These are phyloP conservation scores for Parazoanthus swiftii DNA, from an alignment of 92 coral and sea anemone species.

Conservation along the genomic window DNA sequence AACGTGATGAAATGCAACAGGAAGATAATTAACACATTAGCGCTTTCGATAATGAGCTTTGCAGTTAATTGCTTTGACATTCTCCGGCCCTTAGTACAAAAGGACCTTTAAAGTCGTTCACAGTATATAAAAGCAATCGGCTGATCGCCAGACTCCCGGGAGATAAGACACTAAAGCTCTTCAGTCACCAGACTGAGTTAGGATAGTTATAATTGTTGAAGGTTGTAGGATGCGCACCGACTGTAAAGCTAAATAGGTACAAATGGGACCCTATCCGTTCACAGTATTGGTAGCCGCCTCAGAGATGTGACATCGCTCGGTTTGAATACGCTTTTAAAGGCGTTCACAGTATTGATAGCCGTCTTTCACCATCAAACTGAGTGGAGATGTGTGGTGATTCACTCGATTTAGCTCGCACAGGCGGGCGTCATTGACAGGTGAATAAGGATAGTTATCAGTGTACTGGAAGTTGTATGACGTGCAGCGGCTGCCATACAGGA, in stretches of 20 bases:
- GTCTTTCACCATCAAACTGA: slow-evolving; percentile 29
- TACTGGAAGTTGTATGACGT: slow-evolving; percentile 57
- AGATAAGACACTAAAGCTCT: too few species aligned
- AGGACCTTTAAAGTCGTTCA: slow-evolving; percentile 34
- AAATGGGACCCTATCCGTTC: slow-evolving; percentile 22
- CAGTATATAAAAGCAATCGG: slow-evolving; percentile 50
- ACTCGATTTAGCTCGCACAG: slow-evolving; percentile 44
- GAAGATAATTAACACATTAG: slow-evolving; percentile 16
- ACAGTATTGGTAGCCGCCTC: slow-evolving; percentile 53
- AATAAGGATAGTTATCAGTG: slow-evolving; percentile 23
- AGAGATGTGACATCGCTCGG: slow-evolving; percentile 37
- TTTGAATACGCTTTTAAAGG: slow-evolving; percentile 23
- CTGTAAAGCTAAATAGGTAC: slow-evolving; percentile 36
- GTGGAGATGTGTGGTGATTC: slow-evolving; percentile 36
- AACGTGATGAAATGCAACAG: slow-evolving; percentile 43
- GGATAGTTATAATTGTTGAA: slow-evolving; percentile 24
- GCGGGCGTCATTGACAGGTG: not conserved
- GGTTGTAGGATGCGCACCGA: slow-evolving; percentile 48
- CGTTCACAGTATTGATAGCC: slow-evolving; percentile 64
- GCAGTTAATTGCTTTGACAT: slow-evolving; percentile 8
- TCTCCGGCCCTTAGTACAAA: not conserved
- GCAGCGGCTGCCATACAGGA: slow-evolving; percentile 52
- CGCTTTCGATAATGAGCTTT: not conserved
- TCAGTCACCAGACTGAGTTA: not conserved
- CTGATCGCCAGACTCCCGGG: too few species aligned